These are phyloP conservation scores for Gambusia holbrooki DNA, from an alignment of 2,113 vertebrate genomes.

Conservation along the genomic window DNA sequence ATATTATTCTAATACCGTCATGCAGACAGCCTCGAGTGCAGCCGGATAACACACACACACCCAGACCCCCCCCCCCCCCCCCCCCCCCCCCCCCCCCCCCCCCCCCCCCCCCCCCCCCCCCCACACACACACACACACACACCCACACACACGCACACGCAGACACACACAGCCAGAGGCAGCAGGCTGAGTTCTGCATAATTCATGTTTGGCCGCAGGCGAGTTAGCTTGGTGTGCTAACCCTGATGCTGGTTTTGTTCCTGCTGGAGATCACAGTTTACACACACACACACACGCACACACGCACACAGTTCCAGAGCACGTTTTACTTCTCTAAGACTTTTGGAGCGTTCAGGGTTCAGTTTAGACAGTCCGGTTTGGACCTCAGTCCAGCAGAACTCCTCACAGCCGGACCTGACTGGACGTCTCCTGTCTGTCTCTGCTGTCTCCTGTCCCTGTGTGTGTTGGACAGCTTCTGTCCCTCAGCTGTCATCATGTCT, in stretches of 20 bases:
- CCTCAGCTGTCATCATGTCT: slow-evolving; percentile 57
- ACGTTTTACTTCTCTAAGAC: background rate
- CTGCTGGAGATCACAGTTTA: slow-evolving; percentile 78
- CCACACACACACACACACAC: slow-evolving; percentile 72
- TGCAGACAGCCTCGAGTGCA: slow-evolving; percentile 76
- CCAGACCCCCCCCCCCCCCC: slow-evolving; percentile 74
- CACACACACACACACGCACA: slow-evolving; percentile 36
- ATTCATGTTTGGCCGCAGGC: slow-evolving; percentile 90
- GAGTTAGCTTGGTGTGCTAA: slow-evolving; percentile 90
- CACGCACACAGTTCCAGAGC: background rate
- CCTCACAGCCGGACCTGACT: background rate
- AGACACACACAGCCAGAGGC: slow-evolving; percentile 74
- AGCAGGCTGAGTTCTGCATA: slow-evolving; percentile 73
- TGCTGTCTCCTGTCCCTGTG: background rate
- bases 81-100: slow-evolving; percentile 80
- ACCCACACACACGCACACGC: slow-evolving; percentile 76
- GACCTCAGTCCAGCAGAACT: background rate
- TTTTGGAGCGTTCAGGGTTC: background rate
- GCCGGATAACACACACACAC: slow-evolving; percentile 73
- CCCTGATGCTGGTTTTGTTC: slow-evolving; percentile 90
- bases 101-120: slow-evolving; percentile 77
- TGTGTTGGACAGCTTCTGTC: background rate
- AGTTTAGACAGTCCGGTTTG: background rate
- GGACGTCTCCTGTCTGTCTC: no score
- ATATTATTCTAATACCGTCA: slow-evolving; percentile 81